A percentile compares a stretch with the other conserved stretches of the same genome.
Evolutionary conservation across 2,888 invertebrate genomes (phyloP).

Genomic region (Gandaritis pyraliata): DNA sequence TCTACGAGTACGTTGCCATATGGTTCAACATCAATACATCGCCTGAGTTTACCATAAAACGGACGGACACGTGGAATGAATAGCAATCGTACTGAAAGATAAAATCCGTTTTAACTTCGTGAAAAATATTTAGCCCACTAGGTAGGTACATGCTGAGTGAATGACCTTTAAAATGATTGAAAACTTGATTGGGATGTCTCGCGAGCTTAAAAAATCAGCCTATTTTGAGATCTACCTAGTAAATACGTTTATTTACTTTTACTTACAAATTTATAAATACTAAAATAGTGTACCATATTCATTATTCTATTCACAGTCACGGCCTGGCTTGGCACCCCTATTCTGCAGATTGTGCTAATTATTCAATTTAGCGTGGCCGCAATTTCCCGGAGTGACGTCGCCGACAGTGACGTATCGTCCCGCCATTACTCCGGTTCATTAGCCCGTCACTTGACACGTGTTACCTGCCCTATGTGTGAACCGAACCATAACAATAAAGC

Average conservation of each 20-base stretch:
- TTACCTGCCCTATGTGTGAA: conserved; percentile 18
- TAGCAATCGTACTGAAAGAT: conserved; percentile 42
- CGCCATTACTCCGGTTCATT: conserved; percentile 27
- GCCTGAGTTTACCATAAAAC: neutral
- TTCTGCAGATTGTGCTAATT: neutral
- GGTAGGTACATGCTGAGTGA: conserved; percentile 31
- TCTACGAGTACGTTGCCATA: neutral
- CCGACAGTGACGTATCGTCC: conserved; percentile 16
- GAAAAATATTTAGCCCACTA: conserved; percentile 36
- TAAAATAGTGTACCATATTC: too few species aligned
- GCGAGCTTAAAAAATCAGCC: conserved; percentile 32
- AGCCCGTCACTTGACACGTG: conserved; percentile 25
- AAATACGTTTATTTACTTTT: too few species aligned
- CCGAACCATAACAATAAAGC: conserved; percentile 14
- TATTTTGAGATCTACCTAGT: too few species aligned
- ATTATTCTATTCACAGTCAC: too few species aligned
- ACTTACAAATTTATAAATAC: too few species aligned
- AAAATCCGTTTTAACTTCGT: conserved; percentile 39
- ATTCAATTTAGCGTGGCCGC: conserved; percentile 9
- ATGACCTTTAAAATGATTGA: conserved; percentile 65
- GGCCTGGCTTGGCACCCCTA: neutral
- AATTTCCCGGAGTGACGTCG: conserved; percentile 6
- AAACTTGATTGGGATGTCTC: conserved; percentile 70
- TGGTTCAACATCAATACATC: conserved; percentile 1
- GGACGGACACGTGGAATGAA: conserved; percentile 42